phyloP scores from a whole-genome alignment of 1,140 invertebrate genomes.

The Aphaenogaster ashmeadi region DNA sequence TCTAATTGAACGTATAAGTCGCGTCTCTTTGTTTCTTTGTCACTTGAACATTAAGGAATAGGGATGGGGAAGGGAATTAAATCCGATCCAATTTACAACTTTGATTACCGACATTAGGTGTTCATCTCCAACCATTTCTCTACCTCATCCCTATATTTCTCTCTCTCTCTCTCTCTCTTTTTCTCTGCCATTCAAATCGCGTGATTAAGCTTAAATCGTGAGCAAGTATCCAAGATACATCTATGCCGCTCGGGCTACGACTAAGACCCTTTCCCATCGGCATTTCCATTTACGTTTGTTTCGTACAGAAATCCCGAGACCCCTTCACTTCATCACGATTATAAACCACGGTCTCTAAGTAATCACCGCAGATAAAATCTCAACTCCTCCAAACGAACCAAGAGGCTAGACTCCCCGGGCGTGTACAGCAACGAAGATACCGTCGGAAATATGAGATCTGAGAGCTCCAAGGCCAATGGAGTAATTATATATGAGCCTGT shows the following conservation, averaged over 20 bases:
- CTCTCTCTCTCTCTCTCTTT: slow-evolving; percentile 7
- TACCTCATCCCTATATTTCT: neutral
- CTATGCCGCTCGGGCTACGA: neutral
- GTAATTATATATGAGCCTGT: slow-evolving; percentile 20
- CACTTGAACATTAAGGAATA: slow-evolving; percentile 5
- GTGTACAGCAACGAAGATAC: neutral
- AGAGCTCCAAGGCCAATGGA: neutral
- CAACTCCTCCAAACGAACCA: neutral
- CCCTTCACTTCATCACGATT: slow-evolving; percentile 16
- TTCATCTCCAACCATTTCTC: slow-evolving; percentile 50
- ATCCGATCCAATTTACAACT: slow-evolving; percentile 58
- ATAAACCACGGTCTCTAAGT: slow-evolving; percentile 31
- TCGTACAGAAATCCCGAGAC: slow-evolving; percentile 5
- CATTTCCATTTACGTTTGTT: slow-evolving; percentile 36
- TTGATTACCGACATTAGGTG: slow-evolving; percentile 54
- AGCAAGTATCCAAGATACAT: slow-evolving; percentile 43
- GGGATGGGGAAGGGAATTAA: neutral
- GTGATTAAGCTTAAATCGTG: slow-evolving; percentile 45
- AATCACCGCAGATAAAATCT: slow-evolving; percentile 41
- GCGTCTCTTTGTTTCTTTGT: slow-evolving; percentile 39
- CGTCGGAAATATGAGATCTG: slow-evolving; percentile 33
- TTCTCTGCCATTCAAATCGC: slow-evolving; percentile 32
- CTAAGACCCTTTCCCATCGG: neutral
- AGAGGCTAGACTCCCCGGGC: neutral
- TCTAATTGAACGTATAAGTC: slow-evolving; percentile 35